A percentile compares a stretch with the other conserved stretches of the same genome.
phyloP scores from a whole-genome alignment of 1,140 invertebrate genomes.

The Hestina assimilis region DNA sequence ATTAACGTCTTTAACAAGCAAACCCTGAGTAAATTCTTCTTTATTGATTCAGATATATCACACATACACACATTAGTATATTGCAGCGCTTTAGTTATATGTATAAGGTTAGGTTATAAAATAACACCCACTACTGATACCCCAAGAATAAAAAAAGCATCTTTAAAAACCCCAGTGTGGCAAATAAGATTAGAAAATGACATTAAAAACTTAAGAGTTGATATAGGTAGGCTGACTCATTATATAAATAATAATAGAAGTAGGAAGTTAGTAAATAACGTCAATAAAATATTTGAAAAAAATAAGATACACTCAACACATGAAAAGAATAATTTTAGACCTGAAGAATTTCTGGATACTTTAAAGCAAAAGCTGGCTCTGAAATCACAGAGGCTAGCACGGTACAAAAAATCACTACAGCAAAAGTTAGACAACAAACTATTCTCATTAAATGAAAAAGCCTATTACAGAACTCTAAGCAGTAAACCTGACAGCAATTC shows the following conservation, averaged over 20 bases:
- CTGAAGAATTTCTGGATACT: slow-evolving; percentile 30
- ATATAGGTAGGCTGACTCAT: slow-evolving; percentile 14
- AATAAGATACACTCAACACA: slow-evolving; percentile 20
- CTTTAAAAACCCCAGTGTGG: slow-evolving; percentile 14
- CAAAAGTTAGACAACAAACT: slow-evolving; percentile 21
- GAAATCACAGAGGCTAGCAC: slow-evolving; percentile 21
- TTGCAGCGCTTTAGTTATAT: not conserved
- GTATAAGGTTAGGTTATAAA: not conserved
- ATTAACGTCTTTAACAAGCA: not conserved
- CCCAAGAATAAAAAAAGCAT: not conserved
- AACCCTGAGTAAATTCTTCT: not conserved
- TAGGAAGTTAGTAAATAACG: slow-evolving; percentile 15
- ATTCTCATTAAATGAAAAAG: slow-evolving; percentile 25
- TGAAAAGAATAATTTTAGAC: slow-evolving; percentile 23
- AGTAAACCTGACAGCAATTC: not conserved
- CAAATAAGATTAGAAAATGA: slow-evolving; percentile 26
- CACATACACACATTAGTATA: not conserved
- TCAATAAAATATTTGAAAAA: slow-evolving; percentile 17
- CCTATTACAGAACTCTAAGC: slow-evolving; percentile 22
- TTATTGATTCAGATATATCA: not conserved
- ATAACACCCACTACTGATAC: not conserved
- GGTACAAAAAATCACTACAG: slow-evolving; percentile 25
- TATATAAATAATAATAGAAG: slow-evolving; percentile 24
- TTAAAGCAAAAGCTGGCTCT: slow-evolving; percentile 29
- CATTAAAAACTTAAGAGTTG: slow-evolving; percentile 5